Conservation (phyloP, 2,888 invertebrate species). For the Poecilobothrus nobilitatus region DNA sequence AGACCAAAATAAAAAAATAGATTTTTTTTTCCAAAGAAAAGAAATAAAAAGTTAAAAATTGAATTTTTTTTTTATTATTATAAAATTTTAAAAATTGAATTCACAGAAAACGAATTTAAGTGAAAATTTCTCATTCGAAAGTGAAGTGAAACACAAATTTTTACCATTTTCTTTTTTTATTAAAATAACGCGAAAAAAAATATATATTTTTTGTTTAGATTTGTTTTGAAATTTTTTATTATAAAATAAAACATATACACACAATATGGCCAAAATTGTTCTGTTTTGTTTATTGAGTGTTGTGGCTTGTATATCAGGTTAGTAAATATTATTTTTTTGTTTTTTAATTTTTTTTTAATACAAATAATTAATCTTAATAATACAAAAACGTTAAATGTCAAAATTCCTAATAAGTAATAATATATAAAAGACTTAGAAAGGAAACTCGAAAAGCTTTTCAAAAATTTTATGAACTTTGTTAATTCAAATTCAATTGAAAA, state of each 20-base stretch:
- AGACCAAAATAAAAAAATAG: too few species aligned
- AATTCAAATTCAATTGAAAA: too few species aligned
- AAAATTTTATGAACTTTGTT: too few species aligned
- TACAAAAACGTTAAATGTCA: too few species aligned
- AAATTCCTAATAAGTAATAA: too few species aligned
- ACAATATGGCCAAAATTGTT: slow-evolving; percentile 35
- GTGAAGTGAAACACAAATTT: neutral
- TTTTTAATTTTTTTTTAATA: neutral
- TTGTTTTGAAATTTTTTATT: slow-evolving; percentile 10
- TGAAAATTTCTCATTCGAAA: neutral
- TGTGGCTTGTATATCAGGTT: slow-evolving; percentile 36
- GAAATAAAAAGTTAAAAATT: neutral
- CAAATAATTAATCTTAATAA: too few species aligned
- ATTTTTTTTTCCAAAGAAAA: neutral
- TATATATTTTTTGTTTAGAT: neutral
- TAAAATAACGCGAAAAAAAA: neutral
- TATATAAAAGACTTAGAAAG: too few species aligned
- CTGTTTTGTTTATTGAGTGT: slow-evolving; percentile 34
- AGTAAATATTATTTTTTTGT: slow-evolving; percentile 23
- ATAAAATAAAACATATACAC: slow-evolving; percentile 17
- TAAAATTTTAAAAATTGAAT: slow-evolving; percentile 8
- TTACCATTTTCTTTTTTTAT: neutral
- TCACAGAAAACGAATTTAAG: slow-evolving; percentile 10
- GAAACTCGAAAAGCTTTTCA: too few species aligned
- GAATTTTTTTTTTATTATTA: neutral